phyloP scores from a whole-genome alignment of 30 jellyfish, hydroid and myxozoan species.

The Aurelia coerulea region DNA sequence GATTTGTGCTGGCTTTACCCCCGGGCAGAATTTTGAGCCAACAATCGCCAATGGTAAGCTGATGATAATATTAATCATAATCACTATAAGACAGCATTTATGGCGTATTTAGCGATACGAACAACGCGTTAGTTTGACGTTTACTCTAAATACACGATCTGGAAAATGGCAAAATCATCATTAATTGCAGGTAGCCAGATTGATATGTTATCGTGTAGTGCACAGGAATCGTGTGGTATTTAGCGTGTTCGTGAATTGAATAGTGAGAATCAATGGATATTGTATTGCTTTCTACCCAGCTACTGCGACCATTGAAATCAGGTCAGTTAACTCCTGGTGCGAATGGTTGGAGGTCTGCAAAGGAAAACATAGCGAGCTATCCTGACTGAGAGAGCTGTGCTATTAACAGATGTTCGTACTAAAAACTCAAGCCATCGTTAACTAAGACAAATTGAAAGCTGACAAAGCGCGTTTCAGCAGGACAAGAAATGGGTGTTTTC shows the following conservation, averaged over 20 bases:
- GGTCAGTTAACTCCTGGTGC: constrained; percentile 25
- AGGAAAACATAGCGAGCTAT: constrained; percentile 26
- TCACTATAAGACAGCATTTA: constrained; percentile 6
- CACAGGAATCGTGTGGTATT: constrained; percentile 3
- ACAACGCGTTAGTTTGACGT: background rate
- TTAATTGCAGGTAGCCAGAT: background rate
- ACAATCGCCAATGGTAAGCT: constrained; percentile 30
- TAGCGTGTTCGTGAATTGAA: constrained; percentile 1
- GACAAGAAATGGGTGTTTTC: no score
- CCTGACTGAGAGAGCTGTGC: background rate
- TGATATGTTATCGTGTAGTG: background rate
- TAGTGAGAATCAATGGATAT: background rate
- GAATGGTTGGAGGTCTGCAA: constrained; percentile 34
- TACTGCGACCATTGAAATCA: constrained; percentile 5
- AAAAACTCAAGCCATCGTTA: no score
- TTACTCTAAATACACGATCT: background rate
- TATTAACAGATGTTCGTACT: background rate
- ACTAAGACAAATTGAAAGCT: no score
- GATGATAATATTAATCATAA: constrained; percentile 19
- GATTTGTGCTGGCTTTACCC: background rate
- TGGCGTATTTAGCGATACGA: constrained; percentile 11
- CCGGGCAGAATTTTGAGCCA: constrained; percentile 1
- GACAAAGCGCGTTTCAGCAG: no score
- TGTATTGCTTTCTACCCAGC: background rate
- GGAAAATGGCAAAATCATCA: background rate